phyloP scores from a whole-genome alignment of 2,888 invertebrate species.

The Zaprionus lineosus region DNA sequence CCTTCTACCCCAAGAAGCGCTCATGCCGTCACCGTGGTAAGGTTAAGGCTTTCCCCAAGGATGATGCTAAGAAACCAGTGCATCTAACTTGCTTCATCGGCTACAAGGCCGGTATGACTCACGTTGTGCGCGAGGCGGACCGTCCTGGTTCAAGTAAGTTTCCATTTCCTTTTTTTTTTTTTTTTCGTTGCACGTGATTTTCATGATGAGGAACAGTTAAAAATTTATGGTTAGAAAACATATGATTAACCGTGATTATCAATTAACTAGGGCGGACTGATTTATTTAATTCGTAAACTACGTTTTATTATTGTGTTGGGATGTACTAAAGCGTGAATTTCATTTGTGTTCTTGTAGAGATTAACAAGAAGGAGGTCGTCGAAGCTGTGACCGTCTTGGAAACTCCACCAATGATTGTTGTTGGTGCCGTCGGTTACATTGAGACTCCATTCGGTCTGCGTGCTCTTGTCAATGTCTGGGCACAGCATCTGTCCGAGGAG shows the following conservation, averaged over 20 bases:
- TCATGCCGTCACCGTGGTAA: constrained; percentile 98
- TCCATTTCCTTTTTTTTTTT: background rate
- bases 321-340: constrained; percentile 32
- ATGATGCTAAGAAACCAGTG: constrained; percentile 97
- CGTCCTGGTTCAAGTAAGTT: constrained; percentile 98
- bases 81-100: constrained; percentile 98
- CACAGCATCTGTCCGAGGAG: constrained; percentile 99
- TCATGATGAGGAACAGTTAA: constrained; percentile 80
- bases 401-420: constrained; percentile 98
- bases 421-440: constrained; percentile 99
- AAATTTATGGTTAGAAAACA: constrained; percentile 81
- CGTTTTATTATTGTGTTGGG: background rate
- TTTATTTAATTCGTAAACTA: constrained; percentile 15
- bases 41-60: constrained; percentile 99
- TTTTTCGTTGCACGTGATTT: constrained; percentile 13
- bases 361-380: constrained; percentile 99
- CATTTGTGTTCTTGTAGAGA: constrained; percentile 86
- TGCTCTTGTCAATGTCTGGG: constrained; percentile 97
- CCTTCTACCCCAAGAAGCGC: constrained; percentile 99
- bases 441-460: constrained; percentile 99
- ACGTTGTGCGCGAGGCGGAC: constrained; percentile 99
- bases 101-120: constrained; percentile 99
- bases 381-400: constrained; percentile 99
- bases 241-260: constrained; percentile 81
- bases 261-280: constrained; percentile 84